Base-by-base conservation (phyloP, 1,140 invertebrate genomes). In the Theocolax elegans region DNA sequence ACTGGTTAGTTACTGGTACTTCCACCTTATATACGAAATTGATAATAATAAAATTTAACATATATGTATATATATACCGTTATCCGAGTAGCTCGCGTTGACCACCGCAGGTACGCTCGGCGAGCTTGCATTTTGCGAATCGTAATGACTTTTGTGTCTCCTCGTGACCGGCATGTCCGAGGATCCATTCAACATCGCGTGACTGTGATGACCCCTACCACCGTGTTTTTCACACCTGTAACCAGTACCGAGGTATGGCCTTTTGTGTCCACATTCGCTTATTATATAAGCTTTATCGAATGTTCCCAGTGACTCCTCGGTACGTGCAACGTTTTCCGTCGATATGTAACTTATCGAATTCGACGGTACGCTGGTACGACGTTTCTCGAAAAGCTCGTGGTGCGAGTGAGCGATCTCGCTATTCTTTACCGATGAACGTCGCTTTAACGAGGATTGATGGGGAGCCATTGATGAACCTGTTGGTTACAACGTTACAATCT, bases 191-290 rank as follows among this genome's bases (percentile, higher is more conserved):
- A 84, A 75, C 74, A 85, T 79, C 62, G 80, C 80, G 70, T 85
- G 80, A 38, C 74, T 76, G 59, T 80, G 74, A 59, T 80, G 74
- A 13, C 77, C 75, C 0, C 78, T 72, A 15, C 81, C 82, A 1
- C 81, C 81, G 72, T 85, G 83, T 56, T 83, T 84, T 60, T 85
- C 83, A 63, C 83, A 83, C 6, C 83, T 76, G 48, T 83, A 83
- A 0, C 81, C 81, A 2, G 79, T 76, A 25, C 21, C 51, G 48
- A 12, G 6, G 21, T 54, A 12, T 0, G 51, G 27, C 6, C 77
- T 71, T n/a, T 70, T 76, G 48, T 85, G 82, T 3, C 78, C 81
- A 46, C 82, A 84, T 35, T 83, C 83, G 15, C 81, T 79, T 49
- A 83, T 83, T 12, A 83, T 75, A 54, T 82, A 84, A 10, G 79